Evolutionary conservation across 2,797 vertebrate species (phyloP).

Genomic region (Percopsis omiscomaycus): DNA sequence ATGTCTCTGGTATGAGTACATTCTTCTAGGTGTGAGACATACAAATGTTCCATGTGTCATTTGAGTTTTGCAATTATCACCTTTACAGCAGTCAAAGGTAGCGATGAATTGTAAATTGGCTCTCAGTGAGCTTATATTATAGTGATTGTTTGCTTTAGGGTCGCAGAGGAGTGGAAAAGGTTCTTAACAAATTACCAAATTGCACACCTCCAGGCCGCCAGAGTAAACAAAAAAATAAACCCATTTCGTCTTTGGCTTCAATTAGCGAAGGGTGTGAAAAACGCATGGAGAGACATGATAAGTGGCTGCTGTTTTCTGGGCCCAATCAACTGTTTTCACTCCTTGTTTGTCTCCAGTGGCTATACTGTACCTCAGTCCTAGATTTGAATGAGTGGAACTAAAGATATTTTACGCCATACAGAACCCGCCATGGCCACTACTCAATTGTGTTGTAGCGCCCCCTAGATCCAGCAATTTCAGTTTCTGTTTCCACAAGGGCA

Average conservation of each 20-base stretch:
- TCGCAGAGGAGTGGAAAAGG: slow-evolving; percentile 58
- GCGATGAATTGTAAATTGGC: slow-evolving; percentile 61
- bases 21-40: slow-evolving; percentile 11
- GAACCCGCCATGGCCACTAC: no score
- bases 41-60: slow-evolving; percentile 28
- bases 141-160: slow-evolving; percentile 58
- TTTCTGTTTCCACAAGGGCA: no score
- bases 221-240: slow-evolving; percentile 66
- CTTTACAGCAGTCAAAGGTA: slow-evolving; percentile 31
- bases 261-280: slow-evolving; percentile 70
- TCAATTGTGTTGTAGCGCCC: no score
- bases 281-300: slow-evolving; percentile 52
- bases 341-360: slow-evolving; percentile 2
- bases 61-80: slow-evolving; percentile 31
- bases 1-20: no score
- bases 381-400: no score
- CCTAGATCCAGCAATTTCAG: no score
- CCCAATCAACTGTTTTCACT: slow-evolving; percentile 10
- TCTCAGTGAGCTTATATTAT: slow-evolving; percentile 57
- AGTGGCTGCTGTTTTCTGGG: slow-evolving; percentile 48
- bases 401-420: no score
- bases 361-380: no score
- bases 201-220: slow-evolving; percentile 67
- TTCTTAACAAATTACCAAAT: slow-evolving; percentile 73
- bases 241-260: slow-evolving; percentile 54